Evolutionary conservation across 2,113 vertebrate species (phyloP).

Genomic region (Microtus montanus): DNA sequence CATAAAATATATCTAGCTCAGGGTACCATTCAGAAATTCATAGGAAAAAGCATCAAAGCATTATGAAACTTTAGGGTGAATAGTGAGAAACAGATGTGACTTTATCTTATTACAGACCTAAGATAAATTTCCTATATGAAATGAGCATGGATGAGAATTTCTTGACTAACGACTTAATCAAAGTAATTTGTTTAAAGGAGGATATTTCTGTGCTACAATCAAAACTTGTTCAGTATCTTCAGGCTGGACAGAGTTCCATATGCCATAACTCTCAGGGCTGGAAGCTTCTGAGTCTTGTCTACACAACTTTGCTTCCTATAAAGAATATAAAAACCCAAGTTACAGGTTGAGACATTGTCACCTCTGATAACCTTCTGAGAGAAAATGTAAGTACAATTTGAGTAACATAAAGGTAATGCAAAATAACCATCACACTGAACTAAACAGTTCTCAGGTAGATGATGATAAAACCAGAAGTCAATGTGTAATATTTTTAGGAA

Average conservation of each 20-base stretch:
- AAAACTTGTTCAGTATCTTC: background rate
- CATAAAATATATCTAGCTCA: slow-evolving; percentile 39
- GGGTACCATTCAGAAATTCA: slow-evolving; percentile 15
- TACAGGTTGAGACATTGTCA: background rate
- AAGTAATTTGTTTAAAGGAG: background rate
- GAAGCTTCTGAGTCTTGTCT: slow-evolving; percentile 8
- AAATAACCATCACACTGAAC: background rate
- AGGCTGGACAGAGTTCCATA: background rate
- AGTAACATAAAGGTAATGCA: background rate
- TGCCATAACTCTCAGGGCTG: background rate
- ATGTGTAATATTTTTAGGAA: background rate
- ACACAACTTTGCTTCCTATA: background rate
- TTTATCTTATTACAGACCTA: slow-evolving; percentile 43
- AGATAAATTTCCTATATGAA: slow-evolving; percentile 49
- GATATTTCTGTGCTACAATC: slow-evolving; percentile 2
- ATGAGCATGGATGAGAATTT: background rate
- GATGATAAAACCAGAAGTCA: background rate
- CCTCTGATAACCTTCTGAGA: background rate
- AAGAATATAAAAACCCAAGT: background rate
- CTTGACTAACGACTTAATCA: background rate
- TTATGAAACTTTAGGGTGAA: slow-evolving; percentile 24
- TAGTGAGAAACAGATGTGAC: slow-evolving; percentile 51
- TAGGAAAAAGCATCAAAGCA: slow-evolving; percentile 14
- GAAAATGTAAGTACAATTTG: background rate
- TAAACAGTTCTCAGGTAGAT: background rate